A percentile compares a stretch with the other conserved stretches of the same genome.
These are phyloP conservation scores for Listrodromus nycthemerus DNA, from an alignment of 2,888 invertebrate genomes.

Conservation along the genomic window DNA sequence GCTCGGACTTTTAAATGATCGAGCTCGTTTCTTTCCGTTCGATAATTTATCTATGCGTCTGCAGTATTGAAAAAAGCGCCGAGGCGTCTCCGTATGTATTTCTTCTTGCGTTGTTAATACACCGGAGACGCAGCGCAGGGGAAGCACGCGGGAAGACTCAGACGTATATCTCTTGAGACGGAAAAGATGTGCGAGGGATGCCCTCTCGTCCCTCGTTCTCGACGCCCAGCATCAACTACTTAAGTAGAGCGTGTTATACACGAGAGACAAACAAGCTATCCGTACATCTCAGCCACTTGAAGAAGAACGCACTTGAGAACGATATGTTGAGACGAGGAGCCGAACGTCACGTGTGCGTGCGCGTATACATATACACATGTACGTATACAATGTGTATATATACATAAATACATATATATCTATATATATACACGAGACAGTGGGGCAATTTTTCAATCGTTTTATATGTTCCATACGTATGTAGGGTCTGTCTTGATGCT, in stretches of 20 bases:
- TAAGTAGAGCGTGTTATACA: slow-evolving; percentile 61
- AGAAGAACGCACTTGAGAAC: slow-evolving; percentile 56
- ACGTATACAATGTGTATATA: background rate
- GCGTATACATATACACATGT: background rate
- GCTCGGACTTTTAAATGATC: background rate
- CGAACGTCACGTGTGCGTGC: slow-evolving; percentile 11
- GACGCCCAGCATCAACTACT: slow-evolving; percentile 53
- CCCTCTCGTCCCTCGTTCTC: slow-evolving; percentile 12
- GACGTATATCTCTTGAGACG: slow-evolving; percentile 57
- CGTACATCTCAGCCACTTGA: slow-evolving; percentile 60
- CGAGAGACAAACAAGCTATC: slow-evolving; percentile 64
- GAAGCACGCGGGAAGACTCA: background rate
- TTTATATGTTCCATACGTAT: slow-evolving; percentile 15
- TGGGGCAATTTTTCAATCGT: slow-evolving; percentile 57
- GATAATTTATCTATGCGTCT: slow-evolving; percentile 3
- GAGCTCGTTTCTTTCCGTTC: background rate
- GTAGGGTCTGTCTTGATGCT: slow-evolving; percentile 1
- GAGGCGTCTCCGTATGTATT: slow-evolving; percentile 17
- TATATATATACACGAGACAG: background rate
- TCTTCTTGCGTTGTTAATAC: background rate
- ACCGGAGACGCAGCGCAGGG: background rate
- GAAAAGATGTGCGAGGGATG: slow-evolving; percentile 26
- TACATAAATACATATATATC: background rate
- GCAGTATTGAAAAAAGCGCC: background rate
- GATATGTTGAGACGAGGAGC: slow-evolving; percentile 38